Base-by-base conservation (phyloP, 2,888 invertebrate genomes). In the Chloroclystis v-ata region DNA sequence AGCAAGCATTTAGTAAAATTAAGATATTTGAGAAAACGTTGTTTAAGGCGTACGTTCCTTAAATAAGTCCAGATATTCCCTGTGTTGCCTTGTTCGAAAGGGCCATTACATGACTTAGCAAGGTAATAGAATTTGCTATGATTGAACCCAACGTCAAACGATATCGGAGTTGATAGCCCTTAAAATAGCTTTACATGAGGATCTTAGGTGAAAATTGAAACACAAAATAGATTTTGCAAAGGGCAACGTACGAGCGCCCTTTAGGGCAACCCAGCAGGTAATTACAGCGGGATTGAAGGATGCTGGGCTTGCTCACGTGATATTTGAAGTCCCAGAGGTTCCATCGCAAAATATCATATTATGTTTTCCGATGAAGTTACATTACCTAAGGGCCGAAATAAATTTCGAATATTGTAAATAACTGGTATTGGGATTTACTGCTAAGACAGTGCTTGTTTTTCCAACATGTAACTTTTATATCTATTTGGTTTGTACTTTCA, bases 161-260 rank as follows among this genome's bases (percentile, higher is more conserved):
- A 42, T 33, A 41, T 42, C 29, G 8, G 10, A 37, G 11, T 33
- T 39, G 25, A 38, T 30, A 30, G 30, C 38, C 13, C 16, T 30
- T 39, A 16, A 42, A 47, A 39, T 35, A 11, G n/a, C 32, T 28
- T 49, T 33, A 10, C 26, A 13, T 9, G 9, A 20, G 12, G 25
- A 41, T 10, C 11, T 8, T n/a, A 28, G 37, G 20, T 28, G 46
- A 33, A 50, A 52, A 54, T 51, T 39, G 42, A 49, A 54, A 28
- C 25, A 32, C 40, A 47, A 49, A 54, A 51, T 56, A 41, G 51
- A 54, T 54, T 57, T 53, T 44, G 37, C 41, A 51, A 49, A 56
- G 56, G 52, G 58, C 49, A 47, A 51, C 11, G 53, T 48, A 50
- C 53, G 52, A 30, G 26, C 28, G 44, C 47, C 50, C 47, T 51